phyloP scores from a whole-genome alignment of 2,113 vertebrate species.

The Pao palembangensis region DNA sequence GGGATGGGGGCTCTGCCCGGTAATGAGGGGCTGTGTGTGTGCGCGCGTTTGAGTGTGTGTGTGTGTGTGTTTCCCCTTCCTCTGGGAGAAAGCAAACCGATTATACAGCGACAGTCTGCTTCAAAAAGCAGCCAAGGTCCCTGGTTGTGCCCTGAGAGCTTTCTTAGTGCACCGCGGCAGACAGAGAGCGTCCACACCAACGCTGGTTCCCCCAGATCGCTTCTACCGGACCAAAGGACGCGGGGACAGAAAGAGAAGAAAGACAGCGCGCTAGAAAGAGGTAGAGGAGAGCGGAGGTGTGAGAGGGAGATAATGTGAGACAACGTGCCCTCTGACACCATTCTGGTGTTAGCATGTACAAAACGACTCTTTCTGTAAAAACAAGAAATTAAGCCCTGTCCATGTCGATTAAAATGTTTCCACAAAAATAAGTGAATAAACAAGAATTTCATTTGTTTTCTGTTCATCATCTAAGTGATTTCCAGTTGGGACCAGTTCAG shows the following conservation, averaged over 20 bases:
- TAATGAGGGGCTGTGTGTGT: conserved; percentile 73
- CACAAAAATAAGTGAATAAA: no score
- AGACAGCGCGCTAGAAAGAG: conserved; percentile 11
- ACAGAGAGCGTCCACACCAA: conserved; percentile 53
- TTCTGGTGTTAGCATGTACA: no score
- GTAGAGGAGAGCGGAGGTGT: background rate
- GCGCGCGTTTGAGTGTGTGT: conserved; percentile 21
- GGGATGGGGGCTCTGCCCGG: conserved; percentile 66
- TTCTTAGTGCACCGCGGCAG: conserved; percentile 48
- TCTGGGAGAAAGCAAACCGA: conserved; percentile 68
- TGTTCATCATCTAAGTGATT: no score
- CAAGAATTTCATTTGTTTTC: no score
- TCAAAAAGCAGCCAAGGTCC: conserved; percentile 69
- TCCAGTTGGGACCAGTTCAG: no score
- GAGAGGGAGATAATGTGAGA: conserved; percentile 7
- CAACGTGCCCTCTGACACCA: background rate
- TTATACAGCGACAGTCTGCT: conserved; percentile 74
- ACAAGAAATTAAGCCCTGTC: no score
- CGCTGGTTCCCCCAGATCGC: conserved; percentile 47
- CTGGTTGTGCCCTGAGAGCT: conserved; percentile 68
- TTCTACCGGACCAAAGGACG: conserved; percentile 44
- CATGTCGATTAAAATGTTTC: no score
- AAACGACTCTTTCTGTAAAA: no score
- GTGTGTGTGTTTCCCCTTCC: conserved; percentile 46
- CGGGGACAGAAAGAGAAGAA: conserved; percentile 12